phyloP scores from a whole-genome alignment of 2,113 vertebrate species.

The Amphiprion percula region DNA sequence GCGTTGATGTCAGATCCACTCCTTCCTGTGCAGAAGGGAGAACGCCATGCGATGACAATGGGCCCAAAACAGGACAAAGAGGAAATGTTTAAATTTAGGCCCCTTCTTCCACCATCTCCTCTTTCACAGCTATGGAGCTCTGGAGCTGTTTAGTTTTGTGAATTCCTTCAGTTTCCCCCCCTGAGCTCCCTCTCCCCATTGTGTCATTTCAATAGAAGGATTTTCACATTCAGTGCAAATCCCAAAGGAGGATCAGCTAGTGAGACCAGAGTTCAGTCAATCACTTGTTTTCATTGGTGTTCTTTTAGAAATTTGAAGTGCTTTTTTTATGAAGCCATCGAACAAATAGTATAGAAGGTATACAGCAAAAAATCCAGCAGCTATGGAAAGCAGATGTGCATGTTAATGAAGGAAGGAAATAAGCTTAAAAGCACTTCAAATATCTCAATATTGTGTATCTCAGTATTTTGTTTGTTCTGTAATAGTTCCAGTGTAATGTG shows the following conservation, averaged over 20 bases:
- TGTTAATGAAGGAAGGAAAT: too few species aligned
- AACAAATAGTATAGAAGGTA: conserved; percentile 1
- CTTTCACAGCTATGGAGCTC: conserved; percentile 67
- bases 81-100: conserved; percentile 86
- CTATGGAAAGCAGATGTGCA: too few species aligned
- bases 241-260: conserved; percentile 78
- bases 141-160: conserved; percentile 77
- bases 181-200: conserved; percentile 78
- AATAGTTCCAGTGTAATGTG: too few species aligned
- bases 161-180: conserved; percentile 70
- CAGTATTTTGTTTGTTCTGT: too few species aligned
- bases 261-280: conserved; percentile 82
- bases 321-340: conserved; percentile 25
- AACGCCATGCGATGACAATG: conserved; percentile 83
- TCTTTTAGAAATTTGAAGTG: conserved; percentile 58
- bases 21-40: conserved; percentile 86
- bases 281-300: conserved; percentile 73
- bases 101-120: conserved; percentile 81
- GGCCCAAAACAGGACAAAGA: conserved; percentile 84
- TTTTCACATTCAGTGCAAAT: conserved; percentile 84
- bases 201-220: conserved; percentile 83
- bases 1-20: conserved; percentile 87
- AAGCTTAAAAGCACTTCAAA: too few species aligned
- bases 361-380: too few species aligned
- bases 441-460: too few species aligned